Evolutionary conservation across 2,797 vertebrate genomes (phyloP).

Genomic region (Microctenopoma stevenorrisi): DNA sequence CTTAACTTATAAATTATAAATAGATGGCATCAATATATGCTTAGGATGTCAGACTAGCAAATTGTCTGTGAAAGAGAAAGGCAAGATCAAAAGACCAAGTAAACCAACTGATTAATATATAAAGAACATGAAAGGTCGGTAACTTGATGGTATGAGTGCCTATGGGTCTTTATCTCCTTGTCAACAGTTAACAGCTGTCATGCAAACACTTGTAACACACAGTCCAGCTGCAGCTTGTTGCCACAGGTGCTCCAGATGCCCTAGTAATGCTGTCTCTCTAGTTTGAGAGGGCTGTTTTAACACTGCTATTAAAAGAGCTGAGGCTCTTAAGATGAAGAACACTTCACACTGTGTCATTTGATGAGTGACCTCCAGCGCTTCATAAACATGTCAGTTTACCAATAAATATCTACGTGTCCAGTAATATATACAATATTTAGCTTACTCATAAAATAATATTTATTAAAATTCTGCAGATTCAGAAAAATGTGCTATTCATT

Average conservation of each 20-base stretch:
- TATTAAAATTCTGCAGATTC: no score
- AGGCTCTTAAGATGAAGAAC: constrained; percentile 27
- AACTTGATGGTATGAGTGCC: constrained; percentile 9
- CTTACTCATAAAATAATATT: no score
- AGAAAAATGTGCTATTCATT: no score
- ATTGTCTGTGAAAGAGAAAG: background rate
- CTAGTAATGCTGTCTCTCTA: constrained; percentile 12
- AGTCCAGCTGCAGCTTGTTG: constrained; percentile 40
- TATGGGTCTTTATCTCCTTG: constrained; percentile 45
- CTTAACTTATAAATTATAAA: background rate
- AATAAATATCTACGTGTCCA: background rate
- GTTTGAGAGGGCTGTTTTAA: constrained; percentile 38
- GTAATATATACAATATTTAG: background rate
- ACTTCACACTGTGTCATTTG: constrained; percentile 42
- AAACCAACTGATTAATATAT: constrained; percentile 20
- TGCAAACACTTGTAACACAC: constrained; percentile 6
- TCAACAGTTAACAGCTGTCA: constrained; percentile 33
- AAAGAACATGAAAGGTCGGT: constrained; percentile 9
- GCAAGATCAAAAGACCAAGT: background rate
- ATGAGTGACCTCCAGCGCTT: constrained; percentile 40
- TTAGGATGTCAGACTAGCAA: constrained; percentile 2
- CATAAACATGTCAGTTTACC: background rate
- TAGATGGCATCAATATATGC: background rate
- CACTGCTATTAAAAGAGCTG: constrained; percentile 44
- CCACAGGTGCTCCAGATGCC: constrained; percentile 32